Conservation (phyloP, 92 coral and sea anemone species). For the Meandrina meandrites region DNA sequence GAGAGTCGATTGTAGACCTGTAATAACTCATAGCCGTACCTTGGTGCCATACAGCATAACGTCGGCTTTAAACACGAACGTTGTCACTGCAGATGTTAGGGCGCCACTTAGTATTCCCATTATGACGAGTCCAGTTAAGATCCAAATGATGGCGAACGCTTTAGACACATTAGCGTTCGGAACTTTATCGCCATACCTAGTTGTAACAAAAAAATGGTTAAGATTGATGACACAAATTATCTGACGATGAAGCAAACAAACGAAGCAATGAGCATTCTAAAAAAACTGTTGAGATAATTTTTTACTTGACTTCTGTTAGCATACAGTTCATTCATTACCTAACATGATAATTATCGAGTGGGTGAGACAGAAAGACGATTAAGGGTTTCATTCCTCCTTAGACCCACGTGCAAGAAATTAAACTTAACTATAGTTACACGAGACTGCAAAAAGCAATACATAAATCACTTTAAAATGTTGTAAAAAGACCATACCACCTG, state of each 20-base stretch:
- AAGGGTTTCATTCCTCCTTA: too few species aligned
- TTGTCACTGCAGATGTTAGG: conserved; percentile 64
- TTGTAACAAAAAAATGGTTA: background rate
- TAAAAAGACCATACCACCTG: background rate
- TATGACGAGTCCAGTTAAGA: conserved; percentile 63
- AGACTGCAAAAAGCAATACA: too few species aligned
- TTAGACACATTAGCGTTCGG: conserved; percentile 51
- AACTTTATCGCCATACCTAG: conserved; percentile 73
- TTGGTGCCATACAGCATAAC: conserved; percentile 63
- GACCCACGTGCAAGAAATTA: too few species aligned
- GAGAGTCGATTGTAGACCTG: too few species aligned
- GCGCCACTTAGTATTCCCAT: conserved; percentile 65
- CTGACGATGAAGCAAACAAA: background rate
- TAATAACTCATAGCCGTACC: too few species aligned
- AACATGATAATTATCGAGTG: too few species aligned
- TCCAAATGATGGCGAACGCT: conserved; percentile 62
- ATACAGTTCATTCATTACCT: too few species aligned
- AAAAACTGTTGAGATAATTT: too few species aligned
- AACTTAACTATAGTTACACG: background rate
- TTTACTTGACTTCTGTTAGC: too few species aligned
- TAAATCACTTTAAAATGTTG: too few species aligned
- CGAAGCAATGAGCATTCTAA: too few species aligned
- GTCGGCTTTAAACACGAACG: conserved; percentile 45
- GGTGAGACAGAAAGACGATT: too few species aligned
- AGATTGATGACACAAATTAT: background rate